Evolutionary conservation across 1,140 invertebrate genomes (phyloP), one percentile per base, ranked within the genome.

Genomic region (Thereuonema tuberculata): DNA sequence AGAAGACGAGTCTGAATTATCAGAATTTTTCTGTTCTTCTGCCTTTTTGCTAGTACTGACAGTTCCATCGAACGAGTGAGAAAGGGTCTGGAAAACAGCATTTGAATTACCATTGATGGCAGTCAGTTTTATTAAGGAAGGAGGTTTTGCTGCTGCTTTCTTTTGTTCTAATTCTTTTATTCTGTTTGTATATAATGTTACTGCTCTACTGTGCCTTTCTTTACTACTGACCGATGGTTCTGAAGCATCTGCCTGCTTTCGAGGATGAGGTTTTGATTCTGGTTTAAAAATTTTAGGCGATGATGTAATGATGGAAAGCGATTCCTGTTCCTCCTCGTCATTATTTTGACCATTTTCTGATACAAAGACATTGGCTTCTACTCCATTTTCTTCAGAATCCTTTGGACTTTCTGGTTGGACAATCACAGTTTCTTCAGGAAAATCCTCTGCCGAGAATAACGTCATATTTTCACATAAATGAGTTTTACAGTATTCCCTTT

Each of bases 401-500:
- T 59, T 43, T 2, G 59, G 59, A 54, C 5, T 43, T 31, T 65
- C 60, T n/a, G 56, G 62, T 25, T 62, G 62, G 3, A 66, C 57
- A n/a, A 66, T 20, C 1, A 64, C 52, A 23, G 55, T 58, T 62
- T 66, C 63, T 15, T 62, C 61, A 20, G n/a, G 25, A 54, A 2
- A 26, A 20, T 62, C 24, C 28, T 52, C 58, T 20, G 67, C 61
- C 74, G 66, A 48, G 66, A 69, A 28, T 29, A 67, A 65, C 9
- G 69, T 47, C 63, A 68, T 74, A 52, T 72, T 68, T 43, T 75
- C 70, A 61, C 76, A 75, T 55, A 61, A 67, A 60, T 71, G 70
- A 52, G 76, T 74, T 63, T 71, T 77, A 68, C 88, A 92, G 67
- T 86, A 91, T 31, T 81, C 77, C 58, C 87, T 74, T 72, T 92